Evolutionary conservation across 2,797 vertebrate species (phyloP).

Genomic region (Malacoctenus gilli): DNA sequence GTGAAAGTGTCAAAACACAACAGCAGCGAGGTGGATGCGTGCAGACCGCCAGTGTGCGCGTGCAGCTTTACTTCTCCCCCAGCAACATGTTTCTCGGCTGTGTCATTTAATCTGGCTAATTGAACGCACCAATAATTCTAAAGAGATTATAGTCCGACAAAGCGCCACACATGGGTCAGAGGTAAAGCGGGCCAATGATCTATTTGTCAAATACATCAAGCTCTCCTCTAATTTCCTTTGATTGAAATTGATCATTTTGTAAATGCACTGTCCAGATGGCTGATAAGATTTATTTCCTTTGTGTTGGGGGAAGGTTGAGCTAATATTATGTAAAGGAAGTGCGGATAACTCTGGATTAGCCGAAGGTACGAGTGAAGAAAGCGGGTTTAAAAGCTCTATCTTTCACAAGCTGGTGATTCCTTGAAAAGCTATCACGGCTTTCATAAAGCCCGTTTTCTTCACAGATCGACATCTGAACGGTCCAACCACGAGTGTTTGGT

Average conservation of each 20-base stretch:
- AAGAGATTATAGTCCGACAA: constrained; percentile 81
- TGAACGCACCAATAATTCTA: constrained; percentile 83
- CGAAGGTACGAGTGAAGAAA: constrained; percentile 66
- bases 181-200: constrained; percentile 84
- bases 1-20: constrained; percentile 2
- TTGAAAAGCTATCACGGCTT: constrained; percentile 45
- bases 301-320: constrained; percentile 69
- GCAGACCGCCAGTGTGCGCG: too few species aligned
- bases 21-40: too few species aligned
- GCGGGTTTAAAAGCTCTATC: constrained; percentile 70
- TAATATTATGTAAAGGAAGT: constrained; percentile 82
- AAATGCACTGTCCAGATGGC: constrained; percentile 83
- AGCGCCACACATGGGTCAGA: constrained; percentile 79
- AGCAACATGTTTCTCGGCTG: constrained; percentile 67
- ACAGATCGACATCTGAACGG: constrained; percentile 25
- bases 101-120: constrained; percentile 83
- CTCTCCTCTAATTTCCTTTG: constrained; percentile 82
- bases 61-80: constrained; percentile 48
- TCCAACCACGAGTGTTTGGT: too few species aligned
- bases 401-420: constrained; percentile 54
- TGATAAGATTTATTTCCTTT: constrained; percentile 82
- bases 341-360: constrained; percentile 77
- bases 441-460: constrained; percentile 45
- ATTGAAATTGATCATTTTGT: constrained; percentile 87
- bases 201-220: constrained; percentile 86